Conservation (phyloP, 35 echinoderm and acorn worm species). For the Nesometra sesokonis region DNA sequence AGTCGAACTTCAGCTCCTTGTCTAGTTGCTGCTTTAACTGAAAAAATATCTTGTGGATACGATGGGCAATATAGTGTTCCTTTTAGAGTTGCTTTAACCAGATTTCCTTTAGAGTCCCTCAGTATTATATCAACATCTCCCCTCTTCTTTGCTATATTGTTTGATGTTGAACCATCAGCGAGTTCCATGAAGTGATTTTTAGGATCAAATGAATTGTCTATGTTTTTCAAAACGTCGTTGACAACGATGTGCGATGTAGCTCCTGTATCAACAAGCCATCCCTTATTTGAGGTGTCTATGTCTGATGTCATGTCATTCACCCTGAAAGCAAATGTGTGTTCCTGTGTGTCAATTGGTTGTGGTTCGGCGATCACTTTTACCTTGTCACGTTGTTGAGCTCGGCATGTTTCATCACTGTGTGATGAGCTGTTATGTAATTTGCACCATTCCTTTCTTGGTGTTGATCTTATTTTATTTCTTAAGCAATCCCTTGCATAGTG, state of each 20-base stretch:
- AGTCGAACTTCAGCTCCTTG: constrained; percentile 5
- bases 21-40: constrained; percentile 20
- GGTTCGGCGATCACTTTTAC: not conserved
- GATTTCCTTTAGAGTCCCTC: not conserved
- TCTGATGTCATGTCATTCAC: not conserved
- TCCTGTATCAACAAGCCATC: constrained; percentile 24
- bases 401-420: constrained; percentile 18
- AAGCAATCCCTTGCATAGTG: constrained; percentile 11
- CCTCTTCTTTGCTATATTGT: not conserved
- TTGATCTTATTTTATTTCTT: not conserved
- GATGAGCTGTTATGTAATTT: constrained; percentile 23
- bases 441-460: constrained; percentile 17
- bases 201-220: constrained; percentile 20
- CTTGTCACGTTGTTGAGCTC: not conserved
- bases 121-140: constrained; percentile 1
- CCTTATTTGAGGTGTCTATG: not conserved
- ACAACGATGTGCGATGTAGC: constrained; percentile 34
- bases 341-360: not conserved
- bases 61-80: constrained; percentile 18
- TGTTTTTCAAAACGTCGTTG: constrained; percentile 26
- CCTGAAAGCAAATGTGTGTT: not conserved
- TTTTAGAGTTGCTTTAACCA: not conserved
- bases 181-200: constrained; percentile 28
- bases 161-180: constrained; percentile 20
- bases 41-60: constrained; percentile 37